Conservation (phyloP, 2,888 invertebrate genomes). For the Caenorhabditis panamensis region DNA sequence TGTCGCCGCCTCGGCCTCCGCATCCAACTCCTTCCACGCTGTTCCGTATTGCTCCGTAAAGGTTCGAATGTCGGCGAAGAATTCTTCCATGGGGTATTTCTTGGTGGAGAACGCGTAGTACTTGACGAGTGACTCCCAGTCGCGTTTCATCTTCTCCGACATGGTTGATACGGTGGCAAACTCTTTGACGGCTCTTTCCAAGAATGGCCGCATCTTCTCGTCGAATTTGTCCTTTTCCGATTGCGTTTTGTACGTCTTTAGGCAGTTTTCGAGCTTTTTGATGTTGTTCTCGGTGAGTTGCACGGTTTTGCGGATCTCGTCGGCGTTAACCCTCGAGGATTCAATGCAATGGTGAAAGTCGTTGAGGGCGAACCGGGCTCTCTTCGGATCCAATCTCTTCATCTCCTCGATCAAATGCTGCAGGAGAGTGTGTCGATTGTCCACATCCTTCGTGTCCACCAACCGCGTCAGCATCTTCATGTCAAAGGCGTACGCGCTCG, state of each 20-base stretch:
- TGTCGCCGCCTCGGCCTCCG: constrained; percentile 61
- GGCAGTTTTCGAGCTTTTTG: constrained; percentile 88
- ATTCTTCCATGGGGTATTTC: constrained; percentile 95
- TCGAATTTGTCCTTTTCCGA: constrained; percentile 89
- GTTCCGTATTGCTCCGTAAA: constrained; percentile 91
- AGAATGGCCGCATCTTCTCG: constrained; percentile 91
- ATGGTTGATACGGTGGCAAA: constrained; percentile 91
- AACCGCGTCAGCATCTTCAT: constrained; percentile 93
- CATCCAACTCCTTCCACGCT: constrained; percentile 68
- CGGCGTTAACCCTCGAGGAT: constrained; percentile 86
- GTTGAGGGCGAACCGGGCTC: constrained; percentile 69
- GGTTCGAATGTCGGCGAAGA: constrained; percentile 94
- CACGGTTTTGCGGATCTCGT: constrained; percentile 82
- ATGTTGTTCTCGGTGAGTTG: constrained; percentile 62
- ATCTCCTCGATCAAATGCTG: constrained; percentile 83
- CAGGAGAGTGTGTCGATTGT: constrained; percentile 92
- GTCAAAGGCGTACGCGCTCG: constrained; percentile 94
- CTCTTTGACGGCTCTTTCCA: constrained; percentile 89
- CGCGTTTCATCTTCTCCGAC: constrained; percentile 92
- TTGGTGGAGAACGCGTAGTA: constrained; percentile 93
- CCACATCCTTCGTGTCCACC: constrained; percentile 87
- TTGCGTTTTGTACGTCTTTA: constrained; percentile 89
- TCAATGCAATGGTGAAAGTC: constrained; percentile 93
- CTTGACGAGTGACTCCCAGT: constrained; percentile 90
- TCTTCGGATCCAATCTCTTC: constrained; percentile 83